Conservation (phyloP, 1,140 invertebrate genomes). For the Aporrectodea caliginosa region DNA sequence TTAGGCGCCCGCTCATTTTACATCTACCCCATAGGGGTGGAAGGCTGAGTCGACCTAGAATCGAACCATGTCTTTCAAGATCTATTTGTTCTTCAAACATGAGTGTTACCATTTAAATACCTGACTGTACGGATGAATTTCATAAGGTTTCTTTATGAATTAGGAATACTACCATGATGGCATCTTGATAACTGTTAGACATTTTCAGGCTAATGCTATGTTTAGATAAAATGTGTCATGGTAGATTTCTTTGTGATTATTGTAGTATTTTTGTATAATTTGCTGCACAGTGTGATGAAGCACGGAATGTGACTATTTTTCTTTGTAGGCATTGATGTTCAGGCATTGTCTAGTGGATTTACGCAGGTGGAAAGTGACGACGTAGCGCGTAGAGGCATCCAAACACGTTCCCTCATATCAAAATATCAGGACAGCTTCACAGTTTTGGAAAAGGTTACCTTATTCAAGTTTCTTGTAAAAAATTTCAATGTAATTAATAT, state of each 20-base stretch:
- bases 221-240: too few species aligned
- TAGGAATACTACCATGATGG: not conserved
- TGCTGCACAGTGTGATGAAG: not conserved
- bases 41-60: too few species aligned
- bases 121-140: not conserved
- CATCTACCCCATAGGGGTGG: too few species aligned
- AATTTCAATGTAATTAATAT: not conserved
- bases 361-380: slow-evolving; percentile 65
- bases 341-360: slow-evolving; percentile 63
- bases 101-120: not conserved
- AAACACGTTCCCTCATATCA: slow-evolving; percentile 65
- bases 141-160: not conserved
- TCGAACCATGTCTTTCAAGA: not conserved
- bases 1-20: too few species aligned
- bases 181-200: not conserved
- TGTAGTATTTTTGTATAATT: not conserved
- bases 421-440: slow-evolving; percentile 73
- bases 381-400: slow-evolving; percentile 71
- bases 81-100: not conserved
- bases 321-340: slow-evolving; percentile 69
- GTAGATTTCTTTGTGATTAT: not conserved
- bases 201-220: too few species aligned
- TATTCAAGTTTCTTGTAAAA: slow-evolving; percentile 24
- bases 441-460: slow-evolving; percentile 69
- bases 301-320: not conserved